Conservation (phyloP, 2,797 vertebrate genomes). For the Coracias cyanogaster region DNA sequence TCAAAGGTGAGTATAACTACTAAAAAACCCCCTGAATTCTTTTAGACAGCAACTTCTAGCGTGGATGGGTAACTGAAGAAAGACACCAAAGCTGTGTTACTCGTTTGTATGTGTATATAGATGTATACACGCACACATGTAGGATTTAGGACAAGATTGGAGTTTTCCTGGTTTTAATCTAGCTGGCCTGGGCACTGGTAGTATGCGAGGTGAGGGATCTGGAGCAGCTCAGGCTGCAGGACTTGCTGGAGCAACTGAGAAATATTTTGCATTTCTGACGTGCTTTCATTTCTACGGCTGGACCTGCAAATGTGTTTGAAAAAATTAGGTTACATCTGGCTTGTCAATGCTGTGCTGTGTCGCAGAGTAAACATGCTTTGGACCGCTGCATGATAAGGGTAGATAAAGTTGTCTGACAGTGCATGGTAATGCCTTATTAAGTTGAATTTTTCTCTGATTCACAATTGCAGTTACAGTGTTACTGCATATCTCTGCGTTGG, state of each 20-base stretch:
- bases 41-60: background rate
- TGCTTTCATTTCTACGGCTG: background rate
- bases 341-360: background rate
- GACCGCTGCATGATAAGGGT: background rate
- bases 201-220: background rate
- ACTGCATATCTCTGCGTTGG: background rate
- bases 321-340: background rate
- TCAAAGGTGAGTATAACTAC: background rate
- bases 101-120: background rate
- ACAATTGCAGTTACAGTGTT: background rate
- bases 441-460: background rate
- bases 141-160: background rate
- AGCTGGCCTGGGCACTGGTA: background rate
- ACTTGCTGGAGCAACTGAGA: background rate
- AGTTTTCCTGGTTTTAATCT: background rate
- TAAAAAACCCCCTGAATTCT: background rate
- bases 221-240: background rate
- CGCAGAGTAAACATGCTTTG: background rate
- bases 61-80: background rate
- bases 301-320: too few relatives aligned
- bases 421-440: background rate
- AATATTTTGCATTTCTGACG: background rate
- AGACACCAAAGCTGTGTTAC: background rate
- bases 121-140: fast-evolving
- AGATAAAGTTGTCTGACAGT: background rate